Evolutionary conservation across 2,113 vertebrate genomes (phyloP).

Genomic region (Cynocephalus volans): DNA sequence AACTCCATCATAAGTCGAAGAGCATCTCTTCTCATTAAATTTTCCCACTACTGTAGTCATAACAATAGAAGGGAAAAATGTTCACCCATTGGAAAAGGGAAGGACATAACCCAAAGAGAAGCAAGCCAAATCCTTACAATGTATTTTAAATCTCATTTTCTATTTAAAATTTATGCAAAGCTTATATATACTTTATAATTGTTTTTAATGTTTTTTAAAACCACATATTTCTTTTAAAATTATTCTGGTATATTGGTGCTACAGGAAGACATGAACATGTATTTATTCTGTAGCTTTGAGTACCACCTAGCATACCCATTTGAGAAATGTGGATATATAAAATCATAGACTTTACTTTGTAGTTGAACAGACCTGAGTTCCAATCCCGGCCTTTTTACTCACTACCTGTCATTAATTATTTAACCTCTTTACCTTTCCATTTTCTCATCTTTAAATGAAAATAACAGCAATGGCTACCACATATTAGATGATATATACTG

Average conservation of each 20-base stretch:
- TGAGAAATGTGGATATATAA: constrained; percentile 18
- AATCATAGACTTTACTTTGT: not conserved
- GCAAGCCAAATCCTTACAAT: not conserved
- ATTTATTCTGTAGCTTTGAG: not conserved
- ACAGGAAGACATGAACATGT: not conserved
- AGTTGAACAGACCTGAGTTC: not conserved
- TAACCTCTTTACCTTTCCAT: not conserved
- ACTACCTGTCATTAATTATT: constrained; percentile 10
- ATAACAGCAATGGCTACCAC: constrained; percentile 34
- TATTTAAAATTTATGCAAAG: constrained; percentile 57
- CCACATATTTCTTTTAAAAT: not conserved
- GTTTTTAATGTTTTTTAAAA: constrained; percentile 3
- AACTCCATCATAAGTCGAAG: too few species aligned
- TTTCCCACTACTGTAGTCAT: not conserved
- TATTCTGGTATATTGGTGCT: constrained; percentile 35
- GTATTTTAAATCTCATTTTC: constrained; percentile 52
- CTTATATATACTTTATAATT: not conserved
- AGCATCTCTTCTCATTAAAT: not conserved
- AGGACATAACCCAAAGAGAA: constrained; percentile 46
- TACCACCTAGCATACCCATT: not conserved
- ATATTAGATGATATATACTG: not conserved
- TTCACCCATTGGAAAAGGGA: not conserved
- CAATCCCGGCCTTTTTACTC: not conserved
- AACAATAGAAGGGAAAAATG: constrained; percentile 36
- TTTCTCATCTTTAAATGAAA: constrained; percentile 30